phyloP scores from a whole-genome alignment of 2,113 vertebrate genomes.

The Chascanopsetta lugubris region DNA sequence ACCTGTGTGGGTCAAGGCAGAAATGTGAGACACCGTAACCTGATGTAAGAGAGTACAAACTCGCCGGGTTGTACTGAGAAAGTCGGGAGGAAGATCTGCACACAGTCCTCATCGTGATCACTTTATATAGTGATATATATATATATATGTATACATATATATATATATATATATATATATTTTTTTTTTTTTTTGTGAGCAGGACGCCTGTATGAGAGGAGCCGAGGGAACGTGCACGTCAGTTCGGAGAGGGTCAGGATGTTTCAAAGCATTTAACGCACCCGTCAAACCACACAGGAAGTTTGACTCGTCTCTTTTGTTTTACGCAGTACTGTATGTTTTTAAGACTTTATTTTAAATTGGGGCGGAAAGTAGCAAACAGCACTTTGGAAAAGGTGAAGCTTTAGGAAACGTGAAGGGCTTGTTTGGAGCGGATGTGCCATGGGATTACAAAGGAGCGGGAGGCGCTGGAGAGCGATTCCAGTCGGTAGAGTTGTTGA shows the following conservation, averaged over 20 bases:
- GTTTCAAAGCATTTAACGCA: slow-evolving; percentile 89
- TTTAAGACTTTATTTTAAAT: slow-evolving; percentile 70
- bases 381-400: slow-evolving; percentile 87
- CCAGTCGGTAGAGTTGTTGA: slow-evolving; percentile 21
- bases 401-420: slow-evolving; percentile 74
- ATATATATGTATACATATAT: no score
- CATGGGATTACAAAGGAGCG: slow-evolving; percentile 83
- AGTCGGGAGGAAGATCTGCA: slow-evolving; percentile 25
- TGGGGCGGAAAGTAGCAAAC: slow-evolving; percentile 74
- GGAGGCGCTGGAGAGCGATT: slow-evolving; percentile 80
- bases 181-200: slow-evolving; percentile 50
- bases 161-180: no score
- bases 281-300: slow-evolving; percentile 81
- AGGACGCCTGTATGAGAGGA: slow-evolving; percentile 45
- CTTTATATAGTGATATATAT: no score
- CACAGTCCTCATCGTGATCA: slow-evolving; percentile 37
- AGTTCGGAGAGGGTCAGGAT: slow-evolving; percentile 75
- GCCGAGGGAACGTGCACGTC: slow-evolving; percentile 46
- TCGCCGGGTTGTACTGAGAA: no score
- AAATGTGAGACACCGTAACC: no score
- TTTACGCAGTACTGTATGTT: slow-evolving; percentile 94
- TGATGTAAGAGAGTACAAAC: no score
- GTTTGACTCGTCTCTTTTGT: slow-evolving; percentile 76
- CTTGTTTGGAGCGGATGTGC: slow-evolving; percentile 58
- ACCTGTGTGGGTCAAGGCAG: slow-evolving; percentile 57